Conservation (phyloP, 2,113 vertebrate species). For the Tapirus terrestris region DNA sequence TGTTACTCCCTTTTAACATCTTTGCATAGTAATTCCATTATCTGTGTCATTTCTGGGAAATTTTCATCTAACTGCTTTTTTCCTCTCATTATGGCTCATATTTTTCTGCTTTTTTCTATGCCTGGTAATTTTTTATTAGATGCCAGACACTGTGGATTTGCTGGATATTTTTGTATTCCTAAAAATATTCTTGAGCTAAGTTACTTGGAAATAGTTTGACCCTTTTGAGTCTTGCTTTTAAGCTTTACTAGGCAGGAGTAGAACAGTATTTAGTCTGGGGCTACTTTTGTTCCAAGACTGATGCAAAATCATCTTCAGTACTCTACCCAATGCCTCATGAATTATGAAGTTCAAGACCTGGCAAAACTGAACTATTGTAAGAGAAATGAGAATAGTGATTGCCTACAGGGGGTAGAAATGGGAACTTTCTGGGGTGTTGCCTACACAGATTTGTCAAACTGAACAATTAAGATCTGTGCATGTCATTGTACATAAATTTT, state of each 20-base stretch:
- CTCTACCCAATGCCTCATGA: neutral
- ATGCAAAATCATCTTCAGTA: neutral
- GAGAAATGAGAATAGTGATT: neutral
- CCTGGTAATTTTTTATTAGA: slow-evolving; percentile 16
- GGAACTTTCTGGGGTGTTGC: neutral
- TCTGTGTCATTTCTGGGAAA: slow-evolving; percentile 52
- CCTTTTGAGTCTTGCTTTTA: slow-evolving; percentile 43
- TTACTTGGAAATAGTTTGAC: slow-evolving; percentile 42
- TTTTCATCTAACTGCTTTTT: neutral
- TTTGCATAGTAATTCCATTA: neutral
- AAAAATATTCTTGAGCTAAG: slow-evolving; percentile 66
- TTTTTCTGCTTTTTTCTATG: slow-evolving; percentile 34
- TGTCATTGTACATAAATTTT: neutral
- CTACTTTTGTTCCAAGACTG: slow-evolving; percentile 14
- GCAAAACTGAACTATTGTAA: neutral
- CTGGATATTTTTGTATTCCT: slow-evolving; percentile 56
- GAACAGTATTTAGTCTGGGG: neutral
- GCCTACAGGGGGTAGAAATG: neutral
- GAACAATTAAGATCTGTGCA: neutral
- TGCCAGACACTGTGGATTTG: slow-evolving; percentile 23
- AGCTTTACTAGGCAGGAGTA: slow-evolving; percentile 19
- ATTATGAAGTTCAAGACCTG: neutral
- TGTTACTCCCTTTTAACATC: neutral
- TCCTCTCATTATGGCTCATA: neutral
- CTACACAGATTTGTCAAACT: neutral